Percentiles rank a stretch among this genome's conserved stretches.
Evolutionary conservation across 2,797 vertebrate genomes (phyloP).

Genomic region (Urocyon cinereoargenteus): DNA sequence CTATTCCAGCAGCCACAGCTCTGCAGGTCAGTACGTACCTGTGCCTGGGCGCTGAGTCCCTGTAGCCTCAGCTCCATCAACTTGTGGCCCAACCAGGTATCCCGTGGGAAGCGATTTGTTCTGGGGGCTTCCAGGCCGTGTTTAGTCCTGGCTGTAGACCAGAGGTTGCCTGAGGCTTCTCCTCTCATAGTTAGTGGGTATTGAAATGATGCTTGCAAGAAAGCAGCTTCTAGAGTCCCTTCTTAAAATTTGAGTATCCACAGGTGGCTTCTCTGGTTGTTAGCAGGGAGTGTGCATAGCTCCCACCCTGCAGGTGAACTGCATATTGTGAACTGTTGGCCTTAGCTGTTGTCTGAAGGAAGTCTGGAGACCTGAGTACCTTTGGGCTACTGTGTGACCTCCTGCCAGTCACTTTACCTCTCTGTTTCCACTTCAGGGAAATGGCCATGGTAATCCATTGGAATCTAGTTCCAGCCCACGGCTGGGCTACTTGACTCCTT

Average conservation of each 20-base stretch:
- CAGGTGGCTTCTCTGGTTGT: not conserved
- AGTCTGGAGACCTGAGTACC: not conserved
- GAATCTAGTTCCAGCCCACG: not conserved
- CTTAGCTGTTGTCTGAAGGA: not conserved
- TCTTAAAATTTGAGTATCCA: not conserved
- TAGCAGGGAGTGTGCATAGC: not conserved
- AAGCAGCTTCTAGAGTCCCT: not conserved
- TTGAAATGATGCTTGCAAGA: not conserved
- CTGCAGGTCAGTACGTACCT: rapidly evolving
- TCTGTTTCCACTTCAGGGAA: not conserved
- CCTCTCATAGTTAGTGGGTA: not conserved
- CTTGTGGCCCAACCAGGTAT: not conserved
- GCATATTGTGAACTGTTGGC: not conserved
- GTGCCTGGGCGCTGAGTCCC: rapidly evolving
- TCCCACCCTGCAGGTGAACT: not conserved
- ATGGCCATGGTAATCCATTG: not conserved
- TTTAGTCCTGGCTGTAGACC: not conserved
- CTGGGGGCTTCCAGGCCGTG: not conserved
- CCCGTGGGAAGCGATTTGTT: not conserved
- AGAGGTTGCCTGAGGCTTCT: not conserved
- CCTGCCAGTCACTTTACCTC: not conserved
- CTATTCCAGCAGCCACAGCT: not conserved
- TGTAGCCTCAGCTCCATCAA: not conserved
- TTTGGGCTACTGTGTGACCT: not conserved
- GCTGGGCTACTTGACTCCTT: not conserved